A percentile compares a stretch with the other conserved stretches of the same genome.
Conservation (phyloP, 2,797 vertebrate genomes). For the Dermochelys coriacea region DNA sequence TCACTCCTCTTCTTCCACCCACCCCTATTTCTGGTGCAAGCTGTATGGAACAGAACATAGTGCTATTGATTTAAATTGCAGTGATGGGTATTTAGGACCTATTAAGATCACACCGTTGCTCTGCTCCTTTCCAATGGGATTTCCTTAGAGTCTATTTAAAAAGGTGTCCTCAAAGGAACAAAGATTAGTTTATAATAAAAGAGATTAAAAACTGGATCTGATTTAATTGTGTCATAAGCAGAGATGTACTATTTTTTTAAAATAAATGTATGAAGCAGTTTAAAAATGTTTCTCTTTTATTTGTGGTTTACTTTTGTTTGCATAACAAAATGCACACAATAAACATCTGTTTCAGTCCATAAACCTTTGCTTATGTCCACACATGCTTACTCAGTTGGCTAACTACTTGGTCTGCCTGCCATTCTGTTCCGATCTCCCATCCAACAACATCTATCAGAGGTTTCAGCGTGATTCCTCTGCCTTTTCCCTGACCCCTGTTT, state of each 20-base stretch:
- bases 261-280: slow-evolving; percentile 6
- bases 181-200: background rate
- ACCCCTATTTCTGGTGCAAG: background rate
- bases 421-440: background rate
- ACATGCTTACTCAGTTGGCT: background rate
- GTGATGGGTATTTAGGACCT: background rate
- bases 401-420: background rate
- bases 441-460: background rate
- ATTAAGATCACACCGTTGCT: background rate
- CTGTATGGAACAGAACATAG: slow-evolving; percentile 18
- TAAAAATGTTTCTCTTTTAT: background rate
- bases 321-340: background rate
- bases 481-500: background rate
- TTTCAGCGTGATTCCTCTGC: background rate
- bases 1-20: background rate
- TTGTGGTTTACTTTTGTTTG: background rate
- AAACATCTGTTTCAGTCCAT: background rate
- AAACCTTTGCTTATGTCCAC: background rate
- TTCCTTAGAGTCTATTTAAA: background rate
- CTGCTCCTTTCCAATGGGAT: background rate
- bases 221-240: background rate
- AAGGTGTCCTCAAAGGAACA: background rate
- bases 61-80: background rate
- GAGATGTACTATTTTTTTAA: background rate
- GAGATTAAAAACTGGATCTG: slow-evolving; percentile 6